These are phyloP conservation scores for Ceramica pisi DNA, from an alignment of 2,888 invertebrate species.

Conservation along the genomic window DNA sequence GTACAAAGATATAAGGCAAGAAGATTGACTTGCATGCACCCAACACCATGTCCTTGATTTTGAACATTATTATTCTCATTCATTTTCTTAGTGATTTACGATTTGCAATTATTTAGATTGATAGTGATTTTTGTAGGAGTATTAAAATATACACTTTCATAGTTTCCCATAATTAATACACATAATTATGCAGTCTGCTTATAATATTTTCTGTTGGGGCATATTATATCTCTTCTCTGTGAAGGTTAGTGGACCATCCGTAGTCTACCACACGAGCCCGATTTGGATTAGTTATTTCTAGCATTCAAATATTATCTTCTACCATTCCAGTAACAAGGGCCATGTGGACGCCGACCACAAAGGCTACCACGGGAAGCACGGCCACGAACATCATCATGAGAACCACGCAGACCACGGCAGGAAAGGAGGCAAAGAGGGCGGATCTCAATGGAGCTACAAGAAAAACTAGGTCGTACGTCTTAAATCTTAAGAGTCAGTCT, in stretches of 20 bases:
- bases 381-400: conserved; percentile 92
- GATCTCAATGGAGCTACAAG: conserved; percentile 86
- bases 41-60: neutral
- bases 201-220: neutral
- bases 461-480: conserved; percentile 75
- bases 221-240: neutral
- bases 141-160: too few species aligned
- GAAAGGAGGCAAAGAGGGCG: conserved; percentile 91
- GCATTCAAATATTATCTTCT: neutral
- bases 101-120: neutral
- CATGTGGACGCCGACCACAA: conserved; percentile 92
- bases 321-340: conserved; percentile 90
- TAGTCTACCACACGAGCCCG: neutral
- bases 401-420: conserved; percentile 91
- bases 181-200: neutral
- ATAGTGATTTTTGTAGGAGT: too few species aligned
- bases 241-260: neutral
- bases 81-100: neutral
- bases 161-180: too few species aligned
- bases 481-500: conserved; percentile 51
- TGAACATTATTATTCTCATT: neutral
- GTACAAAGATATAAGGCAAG: neutral
- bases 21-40: neutral
- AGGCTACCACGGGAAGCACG: conserved; percentile 91
- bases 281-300: neutral